Percentiles rank a stretch among this genome's conserved stretches.
Conservation (phyloP, 2,888 invertebrate species). For the Cryptus armator region DNA sequence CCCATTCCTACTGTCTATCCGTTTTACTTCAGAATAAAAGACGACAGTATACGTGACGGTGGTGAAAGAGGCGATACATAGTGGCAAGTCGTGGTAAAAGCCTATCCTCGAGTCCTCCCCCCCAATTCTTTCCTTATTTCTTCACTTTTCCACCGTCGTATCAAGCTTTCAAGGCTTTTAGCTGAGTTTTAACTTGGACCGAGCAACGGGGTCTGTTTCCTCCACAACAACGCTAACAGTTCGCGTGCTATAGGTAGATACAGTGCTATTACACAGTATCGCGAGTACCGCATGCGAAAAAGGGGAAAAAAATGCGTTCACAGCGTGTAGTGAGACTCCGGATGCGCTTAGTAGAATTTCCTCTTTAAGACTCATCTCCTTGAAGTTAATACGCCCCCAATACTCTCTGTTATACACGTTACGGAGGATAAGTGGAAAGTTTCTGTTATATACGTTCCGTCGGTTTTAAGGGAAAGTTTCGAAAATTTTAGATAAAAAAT, state of each 20-base stretch:
- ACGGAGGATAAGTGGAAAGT: no score
- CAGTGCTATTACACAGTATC: not conserved
- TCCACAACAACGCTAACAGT: slow-evolving; percentile 46
- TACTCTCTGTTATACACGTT: no score
- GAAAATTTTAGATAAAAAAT: no score
- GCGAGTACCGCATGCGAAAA: not conserved
- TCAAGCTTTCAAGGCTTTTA: slow-evolving; percentile 60
- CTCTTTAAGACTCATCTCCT: no score
- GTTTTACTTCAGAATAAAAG: slow-evolving; percentile 43
- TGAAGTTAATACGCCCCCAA: no score
- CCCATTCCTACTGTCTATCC: not conserved
- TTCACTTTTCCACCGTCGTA: slow-evolving; percentile 25
- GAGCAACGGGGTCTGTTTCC: slow-evolving; percentile 55
- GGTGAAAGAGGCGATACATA: slow-evolving; percentile 5
- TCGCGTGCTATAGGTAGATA: not conserved
- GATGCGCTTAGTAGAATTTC: not conserved
- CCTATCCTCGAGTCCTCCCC: slow-evolving; percentile 15
- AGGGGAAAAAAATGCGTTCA: not conserved
- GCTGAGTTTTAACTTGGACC: slow-evolving; percentile 64
- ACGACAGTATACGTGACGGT: slow-evolving; percentile 16
- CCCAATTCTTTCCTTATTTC: slow-evolving; percentile 38
- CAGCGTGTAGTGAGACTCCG: not conserved
- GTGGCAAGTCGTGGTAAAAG: slow-evolving; percentile 49
- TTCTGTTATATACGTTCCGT: no score
- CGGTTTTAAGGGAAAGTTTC: no score